Evolutionary conservation across 2,888 invertebrate genomes (phyloP), one percentile per base, ranked within the genome.

Genomic region (Choristoneura rosaceana): DNA sequence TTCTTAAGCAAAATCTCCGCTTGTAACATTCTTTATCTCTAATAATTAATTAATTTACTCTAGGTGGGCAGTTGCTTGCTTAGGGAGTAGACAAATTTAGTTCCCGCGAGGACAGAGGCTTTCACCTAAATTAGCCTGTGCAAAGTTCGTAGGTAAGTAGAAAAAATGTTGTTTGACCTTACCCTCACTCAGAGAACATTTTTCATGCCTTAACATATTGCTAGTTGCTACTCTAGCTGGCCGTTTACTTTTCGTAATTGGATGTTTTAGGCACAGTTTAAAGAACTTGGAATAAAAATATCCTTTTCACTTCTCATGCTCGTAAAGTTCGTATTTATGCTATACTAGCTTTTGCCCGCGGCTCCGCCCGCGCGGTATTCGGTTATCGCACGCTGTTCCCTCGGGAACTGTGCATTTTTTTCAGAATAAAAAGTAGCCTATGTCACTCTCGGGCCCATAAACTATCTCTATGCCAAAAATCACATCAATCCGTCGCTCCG

Each of bases 41-140:
- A 34, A 61, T 52, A 60, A 67, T 71, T 62, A 71, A 67, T 71
- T 67, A 62, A 67, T 58, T 12, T 41, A 4, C 62, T 38, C 34
- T n/a, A 71, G 52, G 17, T 33, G 59, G 59, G 38, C 60, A 67
- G 71, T 63, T 47, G 59, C 59, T 65, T 65, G 60, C 41, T 17
- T 62, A 17, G 38, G 62, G n/a, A 45, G 45, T 66, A 71, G 58
- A 68, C 71, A 68, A 63, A 71, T 71, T 67, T 67, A 58, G 67
- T 41, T 62, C 67, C 62, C 61, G 25, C 12, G 66, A 67, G 71
- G 58, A 47, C 62, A 12, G 52, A 41, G 55, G 71, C 71, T 71
- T 71, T 71, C 67, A 71, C 41, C 55, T 62, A 67, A 71, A 68
- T 71, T 71, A 67, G 62, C 33, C 25, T 34, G 47, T 47, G 38